phyloP scores from a whole-genome alignment of 2,797 vertebrate species.

The Parambassis ranga region DNA sequence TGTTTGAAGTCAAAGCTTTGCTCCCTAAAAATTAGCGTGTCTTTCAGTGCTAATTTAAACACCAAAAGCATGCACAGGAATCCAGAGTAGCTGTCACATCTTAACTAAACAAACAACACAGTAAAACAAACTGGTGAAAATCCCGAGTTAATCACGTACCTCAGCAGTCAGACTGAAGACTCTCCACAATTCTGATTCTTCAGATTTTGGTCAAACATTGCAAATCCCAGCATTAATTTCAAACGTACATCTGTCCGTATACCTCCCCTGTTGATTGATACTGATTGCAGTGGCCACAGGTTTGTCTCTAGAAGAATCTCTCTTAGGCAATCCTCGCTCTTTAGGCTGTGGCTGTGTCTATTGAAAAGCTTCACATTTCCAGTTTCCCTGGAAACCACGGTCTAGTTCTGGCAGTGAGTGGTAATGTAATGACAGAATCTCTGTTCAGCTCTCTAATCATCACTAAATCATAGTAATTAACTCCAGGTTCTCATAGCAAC shows the following conservation, averaged over 20 bases:
- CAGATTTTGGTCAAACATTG: constrained; percentile 53
- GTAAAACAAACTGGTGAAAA: constrained; percentile 19
- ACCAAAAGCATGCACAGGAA: constrained; percentile 25
- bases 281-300: constrained; percentile 70
- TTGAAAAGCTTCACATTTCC: constrained; percentile 83
- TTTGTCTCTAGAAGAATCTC: constrained; percentile 83
- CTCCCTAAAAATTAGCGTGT: neutral
- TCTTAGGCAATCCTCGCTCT: constrained; percentile 80
- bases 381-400: constrained; percentile 87
- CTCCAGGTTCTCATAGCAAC: constrained; percentile 63
- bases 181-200: constrained; percentile 50
- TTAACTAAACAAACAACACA: constrained; percentile 3
- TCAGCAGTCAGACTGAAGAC: constrained; percentile 64
- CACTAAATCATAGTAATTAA: constrained; percentile 77
- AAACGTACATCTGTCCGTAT: constrained; percentile 44
- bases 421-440: constrained; percentile 79
- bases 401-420: constrained; percentile 78
- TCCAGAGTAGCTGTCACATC: neutral
- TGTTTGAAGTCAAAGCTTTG: neutral
- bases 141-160: constrained; percentile 66
- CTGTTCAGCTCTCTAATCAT: constrained; percentile 73
- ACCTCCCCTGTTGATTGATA: constrained; percentile 53
- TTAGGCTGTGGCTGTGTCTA: constrained; percentile 77
- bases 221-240: constrained; percentile 29
- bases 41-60: neutral